Base-by-base conservation (phyloP, 2,113 vertebrate genomes). In the Phyllopteryx taeniolatus region DNA sequence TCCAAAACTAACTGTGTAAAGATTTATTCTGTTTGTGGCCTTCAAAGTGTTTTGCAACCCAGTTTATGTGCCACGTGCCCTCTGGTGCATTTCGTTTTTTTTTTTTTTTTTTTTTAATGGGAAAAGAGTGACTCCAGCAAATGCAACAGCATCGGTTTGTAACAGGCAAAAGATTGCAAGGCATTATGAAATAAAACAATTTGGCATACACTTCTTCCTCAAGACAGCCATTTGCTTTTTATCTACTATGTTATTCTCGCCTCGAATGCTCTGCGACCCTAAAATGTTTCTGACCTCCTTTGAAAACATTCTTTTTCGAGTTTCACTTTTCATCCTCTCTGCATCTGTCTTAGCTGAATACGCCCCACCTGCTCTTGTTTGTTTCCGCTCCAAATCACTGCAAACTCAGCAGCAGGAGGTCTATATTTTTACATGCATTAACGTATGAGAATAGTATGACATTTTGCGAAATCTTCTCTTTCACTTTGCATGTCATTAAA, bases 181-280 rank as follows among this genome's bases (percentile, higher is more conserved):
- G 49, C 65, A 15, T 53, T 61, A 61, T 31, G 49, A 15, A 73
- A 63, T 54, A 43, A 73, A 75, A 75, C 11, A 78, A 49, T 33
- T 56, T 14, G 57, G 71, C 69, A 74, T 75, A 27, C 17, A 79
- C n/a, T 51, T 64, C 65, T 76, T 74, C 51, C 10, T 11, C 20
- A 47, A 81, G 64, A 80, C 74, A 83, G 11, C 70, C 57, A 81
- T 84, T 86, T 87, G 82, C 79, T 81, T 81, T 80, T 81, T 70
- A 76, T 33, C 64, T 56, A 57, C 78, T 57, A 14, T 76, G 77
- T 80, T 85, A 76, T 79, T 83, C 82, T 31, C 51, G 70, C 66
- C 49, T 72, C 69, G 79, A 60, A 71, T 84, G 72, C 74, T 83
- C 79, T 35, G 51, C 78, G 69, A 80, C 83, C 80, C 79, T 76